Conservation (phyloP, 2,888 invertebrate species). For the Xylophagus ater region DNA sequence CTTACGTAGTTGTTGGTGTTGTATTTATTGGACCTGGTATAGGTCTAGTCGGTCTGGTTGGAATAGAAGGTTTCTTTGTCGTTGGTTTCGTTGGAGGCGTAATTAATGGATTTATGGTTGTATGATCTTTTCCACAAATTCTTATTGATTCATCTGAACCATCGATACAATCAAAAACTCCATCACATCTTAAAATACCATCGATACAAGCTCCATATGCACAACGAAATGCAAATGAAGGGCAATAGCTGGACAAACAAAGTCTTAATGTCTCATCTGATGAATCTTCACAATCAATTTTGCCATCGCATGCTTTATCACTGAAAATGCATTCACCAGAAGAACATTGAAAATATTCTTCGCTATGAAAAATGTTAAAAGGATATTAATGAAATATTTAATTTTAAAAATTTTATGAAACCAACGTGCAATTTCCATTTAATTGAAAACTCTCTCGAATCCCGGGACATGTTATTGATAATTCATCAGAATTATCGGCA, state of each 20-base stretch:
- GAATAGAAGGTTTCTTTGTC: too few relatives aligned
- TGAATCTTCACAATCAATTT: constrained; percentile 20
- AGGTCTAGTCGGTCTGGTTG: neutral
- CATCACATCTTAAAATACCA: constrained; percentile 41
- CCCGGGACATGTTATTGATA: constrained; percentile 1
- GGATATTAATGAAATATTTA: too few relatives aligned
- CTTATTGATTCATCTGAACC: constrained; percentile 13
- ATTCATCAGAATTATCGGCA: constrained; percentile 12
- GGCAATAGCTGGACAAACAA: too few relatives aligned
- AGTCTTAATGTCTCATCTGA: constrained; percentile 22
- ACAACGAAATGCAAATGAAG: constrained; percentile 46
- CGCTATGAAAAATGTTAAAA: too few relatives aligned
- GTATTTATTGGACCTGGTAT: neutral
- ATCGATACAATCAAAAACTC: constrained; percentile 17
- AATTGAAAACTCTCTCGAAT: too few relatives aligned
- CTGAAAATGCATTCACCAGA: constrained; percentile 20
- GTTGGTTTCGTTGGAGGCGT: too few relatives aligned
- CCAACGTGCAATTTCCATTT: too few relatives aligned
- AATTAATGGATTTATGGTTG: too few relatives aligned
- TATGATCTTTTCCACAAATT: constrained; percentile 8
- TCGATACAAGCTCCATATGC: constrained; percentile 51
- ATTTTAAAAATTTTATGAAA: too few relatives aligned
- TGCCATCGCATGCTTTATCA: constrained; percentile 35
- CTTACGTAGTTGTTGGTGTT: neutral
- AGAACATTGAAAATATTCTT: constrained; percentile 16